Evolutionary conservation across 2,113 vertebrate genomes (phyloP).

Genomic region (Hyla sarda): DNA sequence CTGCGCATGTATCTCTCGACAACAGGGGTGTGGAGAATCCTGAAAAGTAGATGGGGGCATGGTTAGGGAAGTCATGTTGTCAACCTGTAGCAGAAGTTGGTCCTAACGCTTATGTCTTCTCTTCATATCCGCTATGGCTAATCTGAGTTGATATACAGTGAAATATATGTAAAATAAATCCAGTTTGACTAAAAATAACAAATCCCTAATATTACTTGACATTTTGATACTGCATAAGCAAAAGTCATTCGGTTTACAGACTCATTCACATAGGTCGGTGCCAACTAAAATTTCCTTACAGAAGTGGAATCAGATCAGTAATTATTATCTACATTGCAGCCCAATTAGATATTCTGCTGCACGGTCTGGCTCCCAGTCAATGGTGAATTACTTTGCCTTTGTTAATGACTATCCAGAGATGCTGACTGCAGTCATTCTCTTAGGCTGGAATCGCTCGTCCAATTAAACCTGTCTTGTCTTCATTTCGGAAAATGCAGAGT

Average conservation of each 20-base stretch:
- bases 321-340: not conserved
- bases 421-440: constrained; percentile 15
- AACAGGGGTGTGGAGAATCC: too few relatives aligned
- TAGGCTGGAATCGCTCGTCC: constrained; percentile 3
- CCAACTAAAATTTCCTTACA: not conserved
- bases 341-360: not conserved
- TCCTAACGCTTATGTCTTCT: not conserved
- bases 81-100: not conserved
- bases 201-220: not conserved
- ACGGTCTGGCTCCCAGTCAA: not conserved
- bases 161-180: not conserved
- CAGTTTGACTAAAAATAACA: not conserved
- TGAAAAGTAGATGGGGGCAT: too few relatives aligned
- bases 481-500: not conserved
- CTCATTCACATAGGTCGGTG: not conserved
- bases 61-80: too few relatives aligned
- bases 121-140: not conserved
- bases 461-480: constrained; percentile 2
- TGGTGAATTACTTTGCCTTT: not conserved
- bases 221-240: not conserved
- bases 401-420: constrained; percentile 1
- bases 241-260: not conserved
- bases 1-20: too few relatives aligned
- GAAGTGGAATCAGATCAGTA: constrained; percentile 7
- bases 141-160: not conserved